These are phyloP conservation scores for Papilio protenor DNA, from an alignment of 2,888 invertebrate genomes.

Conservation along the genomic window DNA sequence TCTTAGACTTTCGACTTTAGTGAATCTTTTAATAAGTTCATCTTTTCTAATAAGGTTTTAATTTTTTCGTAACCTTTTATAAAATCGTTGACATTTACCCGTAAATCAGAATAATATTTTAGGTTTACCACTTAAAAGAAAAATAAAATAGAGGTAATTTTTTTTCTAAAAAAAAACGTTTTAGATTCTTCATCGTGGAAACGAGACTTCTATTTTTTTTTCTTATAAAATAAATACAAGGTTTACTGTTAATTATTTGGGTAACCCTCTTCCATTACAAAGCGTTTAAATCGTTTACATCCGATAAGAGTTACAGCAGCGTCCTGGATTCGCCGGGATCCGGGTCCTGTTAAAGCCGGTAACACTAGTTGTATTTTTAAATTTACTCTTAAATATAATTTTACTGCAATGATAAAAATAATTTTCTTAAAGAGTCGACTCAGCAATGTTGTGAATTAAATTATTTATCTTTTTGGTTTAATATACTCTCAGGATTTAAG, in stretches of 20 bases:
- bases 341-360: constrained; percentile 5
- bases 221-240: neutral
- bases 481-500: too few relatives aligned
- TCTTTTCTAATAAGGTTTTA: neutral
- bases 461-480: too few relatives aligned
- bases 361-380: constrained; percentile 1
- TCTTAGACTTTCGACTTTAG: neutral
- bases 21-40: neutral
- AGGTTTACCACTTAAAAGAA: too few relatives aligned
- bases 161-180: too few relatives aligned
- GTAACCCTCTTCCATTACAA: neutral
- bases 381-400: neutral
- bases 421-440: neutral
- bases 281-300: constrained; percentile 20
- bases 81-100: neutral
- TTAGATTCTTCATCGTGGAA: too few relatives aligned
- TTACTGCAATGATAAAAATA: neutral
- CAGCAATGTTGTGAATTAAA: too few relatives aligned
- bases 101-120: too few relatives aligned
- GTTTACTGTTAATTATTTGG: constrained; percentile 4
- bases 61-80: neutral
- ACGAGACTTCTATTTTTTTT: too few relatives aligned
- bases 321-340: neutral
- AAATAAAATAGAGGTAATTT: too few relatives aligned
- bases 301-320: constrained; percentile 3